Evolutionary conservation across 2,113 vertebrate species (phyloP).

Genomic region (Himantopus leucocephalus): DNA sequence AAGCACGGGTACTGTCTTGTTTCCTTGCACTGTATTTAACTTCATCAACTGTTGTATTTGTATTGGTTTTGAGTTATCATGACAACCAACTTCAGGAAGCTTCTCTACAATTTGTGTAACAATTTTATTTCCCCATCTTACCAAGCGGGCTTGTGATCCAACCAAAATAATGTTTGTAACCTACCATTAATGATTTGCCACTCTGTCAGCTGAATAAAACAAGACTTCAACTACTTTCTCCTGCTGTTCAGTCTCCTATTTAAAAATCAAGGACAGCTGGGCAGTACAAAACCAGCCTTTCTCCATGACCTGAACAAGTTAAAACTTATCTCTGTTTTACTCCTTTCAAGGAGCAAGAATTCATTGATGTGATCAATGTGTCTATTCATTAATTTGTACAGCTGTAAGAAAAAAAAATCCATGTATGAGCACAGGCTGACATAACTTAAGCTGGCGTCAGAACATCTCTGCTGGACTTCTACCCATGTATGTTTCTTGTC

Average conservation of each 20-base stretch:
- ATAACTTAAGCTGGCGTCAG: neutral
- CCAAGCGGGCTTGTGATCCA: constrained; percentile 68
- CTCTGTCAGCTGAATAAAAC: constrained; percentile 77
- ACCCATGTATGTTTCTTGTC: fast-evolving
- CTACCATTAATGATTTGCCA: constrained; percentile 59
- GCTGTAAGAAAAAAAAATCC: neutral
- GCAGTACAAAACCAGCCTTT: neutral
- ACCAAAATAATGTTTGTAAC: constrained; percentile 75
- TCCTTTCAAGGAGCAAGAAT: neutral
- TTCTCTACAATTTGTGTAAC: constrained; percentile 56
- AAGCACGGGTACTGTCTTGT: neutral
- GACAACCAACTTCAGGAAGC: constrained; percentile 61
- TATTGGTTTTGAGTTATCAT: constrained; percentile 47
- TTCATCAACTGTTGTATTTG: constrained; percentile 60
- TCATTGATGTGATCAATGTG: no score
- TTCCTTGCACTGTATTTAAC: constrained; percentile 56
- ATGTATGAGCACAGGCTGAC: neutral
- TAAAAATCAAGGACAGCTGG: neutral
- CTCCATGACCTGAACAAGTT: neutral
- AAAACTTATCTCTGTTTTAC: neutral
- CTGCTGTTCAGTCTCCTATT: neutral
- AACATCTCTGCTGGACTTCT: neutral
- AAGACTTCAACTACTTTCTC: constrained; percentile 16
- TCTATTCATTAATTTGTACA: neutral
- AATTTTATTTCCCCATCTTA: constrained; percentile 70